Conservation (phyloP, 2,113 vertebrate species). For the Nothoprocta pentlandii region DNA sequence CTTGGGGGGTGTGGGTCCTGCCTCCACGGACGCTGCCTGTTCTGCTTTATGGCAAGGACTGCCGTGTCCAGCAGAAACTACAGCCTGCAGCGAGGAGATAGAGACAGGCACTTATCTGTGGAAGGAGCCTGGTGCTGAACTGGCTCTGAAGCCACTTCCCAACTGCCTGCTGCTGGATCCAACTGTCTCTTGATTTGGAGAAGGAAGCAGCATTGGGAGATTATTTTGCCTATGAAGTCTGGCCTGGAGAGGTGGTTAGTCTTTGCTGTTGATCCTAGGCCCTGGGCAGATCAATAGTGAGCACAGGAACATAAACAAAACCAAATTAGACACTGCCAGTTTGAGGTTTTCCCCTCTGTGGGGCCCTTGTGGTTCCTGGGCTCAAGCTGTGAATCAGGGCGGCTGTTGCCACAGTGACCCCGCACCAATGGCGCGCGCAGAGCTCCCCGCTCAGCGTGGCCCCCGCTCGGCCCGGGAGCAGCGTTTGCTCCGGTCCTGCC, state of each 20-base stretch:
- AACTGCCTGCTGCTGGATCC: background rate
- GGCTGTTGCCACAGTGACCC: slow-evolving; percentile 44
- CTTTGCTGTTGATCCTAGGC: slow-evolving; percentile 38
- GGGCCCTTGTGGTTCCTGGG: slow-evolving; percentile 64
- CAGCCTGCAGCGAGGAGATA: background rate
- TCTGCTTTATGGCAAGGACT: background rate
- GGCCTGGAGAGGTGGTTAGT: background rate
- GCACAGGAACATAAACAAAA: slow-evolving; percentile 57
- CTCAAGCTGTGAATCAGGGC: slow-evolving; percentile 55
- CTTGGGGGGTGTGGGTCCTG: accelerated
- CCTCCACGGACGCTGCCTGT: background rate
- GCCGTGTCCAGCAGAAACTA: background rate
- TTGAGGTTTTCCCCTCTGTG: slow-evolving; percentile 60
- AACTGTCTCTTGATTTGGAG: background rate
- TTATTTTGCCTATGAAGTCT: slow-evolving; percentile 28
- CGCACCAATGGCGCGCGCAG: background rate
- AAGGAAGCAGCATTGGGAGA: background rate
- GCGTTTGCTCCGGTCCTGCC: background rate
- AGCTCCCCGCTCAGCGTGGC: background rate
- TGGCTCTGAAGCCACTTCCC: background rate
- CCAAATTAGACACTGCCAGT: slow-evolving; percentile 62
- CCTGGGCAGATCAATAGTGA: slow-evolving; percentile 39
- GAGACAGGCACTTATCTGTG: background rate
- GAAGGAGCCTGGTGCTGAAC: background rate
- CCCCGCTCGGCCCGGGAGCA: background rate